Base-by-base conservation (phyloP, 2,113 vertebrate genomes). In the Epinephelus cyanopodus region DNA sequence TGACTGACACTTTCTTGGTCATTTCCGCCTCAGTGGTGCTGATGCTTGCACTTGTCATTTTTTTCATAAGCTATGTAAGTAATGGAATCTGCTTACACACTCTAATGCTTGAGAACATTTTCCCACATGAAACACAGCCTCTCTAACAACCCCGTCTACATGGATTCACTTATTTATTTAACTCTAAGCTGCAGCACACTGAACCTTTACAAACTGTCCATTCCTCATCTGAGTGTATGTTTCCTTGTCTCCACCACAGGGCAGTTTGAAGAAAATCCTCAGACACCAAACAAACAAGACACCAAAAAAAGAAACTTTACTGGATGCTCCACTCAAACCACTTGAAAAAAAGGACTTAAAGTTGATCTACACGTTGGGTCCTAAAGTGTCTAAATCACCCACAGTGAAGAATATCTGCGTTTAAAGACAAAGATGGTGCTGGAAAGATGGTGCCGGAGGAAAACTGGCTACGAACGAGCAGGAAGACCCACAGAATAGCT, bases 51-150 rank as follows among this genome's bases (percentile, higher is more conserved):
- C 68, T 96, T 0, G 0, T 93, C 0, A 74, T 87, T 21, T 87
- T 88, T 42, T 39, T 27, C 11, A n/a, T 93, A 6, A 93, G 91
- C 85, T 94, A 94, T 3, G 95, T 96, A 89, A 95, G 95, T 95
- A n/a, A 13, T 12, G 1, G 39, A 42, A 42, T 2, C 29, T n/a
- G 5, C 3, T 33, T 8, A 48, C 17, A 42, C 21, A 23, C 14
- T 1, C 5, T 18, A 13, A 21, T 6, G 19, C 50, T 25, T 54
- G 47, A 48, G 14, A 48, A 23, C 33, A 37, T 7, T 37, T 37
- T 29, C 27, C 33, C 33, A 37, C 33, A 6, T 56, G 14, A 7
- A 53, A 71, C 21, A 42, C 53, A 62, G 60, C 15, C 3, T 76
- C 17, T 19, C 2, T 29, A 12, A 61, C 23, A 74, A n/a, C 42